A percentile compares a stretch with the other conserved stretches of the same genome.
Conservation (phyloP, 2,113 vertebrate species). For the Rhea americana region DNA sequence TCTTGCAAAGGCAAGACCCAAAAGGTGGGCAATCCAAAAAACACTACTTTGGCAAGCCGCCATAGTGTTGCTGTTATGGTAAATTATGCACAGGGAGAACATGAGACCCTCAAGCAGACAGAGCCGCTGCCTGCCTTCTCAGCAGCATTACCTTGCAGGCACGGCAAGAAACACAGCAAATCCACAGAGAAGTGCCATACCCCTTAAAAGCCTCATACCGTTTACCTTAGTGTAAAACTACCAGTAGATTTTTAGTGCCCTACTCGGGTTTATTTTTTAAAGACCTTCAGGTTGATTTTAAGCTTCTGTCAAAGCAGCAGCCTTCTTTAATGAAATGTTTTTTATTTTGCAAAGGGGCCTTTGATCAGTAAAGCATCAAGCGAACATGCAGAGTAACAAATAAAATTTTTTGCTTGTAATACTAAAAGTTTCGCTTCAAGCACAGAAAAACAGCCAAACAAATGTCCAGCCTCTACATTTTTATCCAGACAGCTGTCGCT, state of each 20-base stretch:
- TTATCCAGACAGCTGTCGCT: not conserved
- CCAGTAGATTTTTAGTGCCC: not conserved
- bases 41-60: not conserved
- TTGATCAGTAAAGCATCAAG: slow-evolving; percentile 58
- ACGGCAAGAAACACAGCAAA: not conserved
- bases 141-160: not conserved
- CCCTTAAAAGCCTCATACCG: not conserved
- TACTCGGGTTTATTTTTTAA: slow-evolving; percentile 1
- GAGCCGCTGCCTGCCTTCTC: not conserved
- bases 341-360: not conserved
- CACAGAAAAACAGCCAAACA: not conserved
- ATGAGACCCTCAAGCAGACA: not conserved
- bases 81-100: not conserved
- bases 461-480: not conserved
- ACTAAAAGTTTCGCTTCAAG: not conserved
- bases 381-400: not conserved
- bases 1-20: not conserved
- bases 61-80: not conserved
- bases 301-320: not conserved
- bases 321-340: not conserved
- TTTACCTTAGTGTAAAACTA: not conserved
- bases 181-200: not conserved
- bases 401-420: not conserved
- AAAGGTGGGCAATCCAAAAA: not conserved
- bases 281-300: not conserved